phyloP scores from a whole-genome alignment of 2,113 vertebrate genomes.

The Peromyscus leucopus region DNA sequence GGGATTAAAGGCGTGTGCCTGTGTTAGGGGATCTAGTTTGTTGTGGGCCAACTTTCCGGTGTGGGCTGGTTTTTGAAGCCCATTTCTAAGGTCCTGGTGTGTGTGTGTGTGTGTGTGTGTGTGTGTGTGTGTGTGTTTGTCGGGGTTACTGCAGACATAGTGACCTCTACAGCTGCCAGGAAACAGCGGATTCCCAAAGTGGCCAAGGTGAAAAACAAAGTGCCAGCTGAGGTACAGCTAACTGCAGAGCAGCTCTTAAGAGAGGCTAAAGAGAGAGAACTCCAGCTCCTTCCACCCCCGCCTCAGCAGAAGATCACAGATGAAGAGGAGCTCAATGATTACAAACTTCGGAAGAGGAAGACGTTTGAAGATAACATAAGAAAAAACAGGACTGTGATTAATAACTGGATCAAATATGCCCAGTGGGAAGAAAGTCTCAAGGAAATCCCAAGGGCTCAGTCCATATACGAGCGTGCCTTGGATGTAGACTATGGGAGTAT shows the following conservation, averaged over 20 bases:
- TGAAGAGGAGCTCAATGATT: slow-evolving; percentile 97
- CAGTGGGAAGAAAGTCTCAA: slow-evolving; percentile 99
- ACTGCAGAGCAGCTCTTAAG: slow-evolving; percentile 96
- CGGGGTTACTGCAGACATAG: slow-evolving; percentile 87
- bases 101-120: too few relatives aligned
- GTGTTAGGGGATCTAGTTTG: slow-evolving; percentile 4
- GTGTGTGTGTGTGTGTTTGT: background rate
- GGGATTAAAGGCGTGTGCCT: too few relatives aligned
- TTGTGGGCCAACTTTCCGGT: rapidly evolving
- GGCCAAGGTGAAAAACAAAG: slow-evolving; percentile 99
- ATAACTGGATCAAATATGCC: slow-evolving; percentile 99
- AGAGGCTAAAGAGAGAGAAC: slow-evolving; percentile 97
- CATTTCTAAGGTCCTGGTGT: rapidly evolving
- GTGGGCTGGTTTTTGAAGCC: rapidly evolving
- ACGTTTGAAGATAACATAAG: slow-evolving; percentile 95
- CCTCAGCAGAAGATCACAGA: slow-evolving; percentile 99
- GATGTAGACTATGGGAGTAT: slow-evolving; percentile 98
- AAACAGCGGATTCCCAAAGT: slow-evolving; percentile 99
- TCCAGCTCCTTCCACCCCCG: slow-evolving; percentile 96
- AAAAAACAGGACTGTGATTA: slow-evolving; percentile 98
- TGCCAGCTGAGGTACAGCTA: slow-evolving; percentile 98
- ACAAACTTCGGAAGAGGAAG: slow-evolving; percentile 98
- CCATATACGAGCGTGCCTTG: slow-evolving; percentile 98
- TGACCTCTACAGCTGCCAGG: slow-evolving; percentile 95
- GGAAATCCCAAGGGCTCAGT: slow-evolving; percentile 97